Evolutionary conservation across 2,113 vertebrate genomes (phyloP), one percentile per base, ranked within the genome.

Genomic region (Erinaceus europaeus): DNA sequence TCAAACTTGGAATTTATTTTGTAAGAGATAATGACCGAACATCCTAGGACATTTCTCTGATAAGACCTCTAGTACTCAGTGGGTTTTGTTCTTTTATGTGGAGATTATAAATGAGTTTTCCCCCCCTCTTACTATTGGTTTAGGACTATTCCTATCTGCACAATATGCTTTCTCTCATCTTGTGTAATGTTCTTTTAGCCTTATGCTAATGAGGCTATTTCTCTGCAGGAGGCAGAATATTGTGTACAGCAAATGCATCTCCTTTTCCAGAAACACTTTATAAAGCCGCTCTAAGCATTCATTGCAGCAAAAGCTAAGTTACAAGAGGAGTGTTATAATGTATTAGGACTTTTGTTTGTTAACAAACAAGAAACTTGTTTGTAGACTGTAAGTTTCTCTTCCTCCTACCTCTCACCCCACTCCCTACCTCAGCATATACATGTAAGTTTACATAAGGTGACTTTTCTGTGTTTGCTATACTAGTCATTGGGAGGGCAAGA

Each of bases 241-340:
- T 50, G 82, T 62, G 42, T 57, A 27, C 72, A 67, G 59, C 64
- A 81, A 92, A 79, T 81, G 25, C 44, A 72, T 72, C 78, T 69
- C 17, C 44, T 76, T 89, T 85, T 90, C 53, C 82, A 81, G 71
- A 91, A 87, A 71, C 67, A 57, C 21, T 84, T 89, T 74, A 67
- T 68, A 77, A 86, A 90, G 74, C 65, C 64, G 36, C 52, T 90
- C 55, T 86, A 25, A 74, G 57, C 32, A 61, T 20, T 73, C 64
- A 81, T 6, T 18, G 61, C 69, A 23, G 27, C 42, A 14, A 61
- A 89, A 87, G 38, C 71, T n/a, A 62, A 85, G 74, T 89, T 84
- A 78, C 94, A 87, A 92, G 90, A 90, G 25, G 69, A 84, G 40
- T 93, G 48, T 78, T 71, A 17, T 67, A 68, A 71, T 89, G 50